phyloP scores from a whole-genome alignment of 1,140 invertebrate genomes.

The Dendrolimus punctatus region DNA sequence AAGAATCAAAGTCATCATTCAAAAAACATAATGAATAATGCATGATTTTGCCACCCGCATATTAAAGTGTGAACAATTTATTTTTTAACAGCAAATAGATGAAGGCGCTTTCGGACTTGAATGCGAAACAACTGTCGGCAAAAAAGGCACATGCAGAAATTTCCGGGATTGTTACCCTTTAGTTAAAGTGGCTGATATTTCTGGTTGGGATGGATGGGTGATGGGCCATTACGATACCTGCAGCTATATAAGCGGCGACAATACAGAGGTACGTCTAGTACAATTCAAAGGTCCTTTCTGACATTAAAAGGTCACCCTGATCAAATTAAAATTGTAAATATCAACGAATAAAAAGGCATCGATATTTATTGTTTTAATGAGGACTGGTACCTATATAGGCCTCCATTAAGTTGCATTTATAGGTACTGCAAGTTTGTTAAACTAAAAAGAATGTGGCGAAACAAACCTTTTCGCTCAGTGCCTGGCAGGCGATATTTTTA shows the following conservation, averaged over 20 bases:
- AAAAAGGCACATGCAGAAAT: constrained; percentile 80
- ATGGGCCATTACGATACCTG: constrained; percentile 85
- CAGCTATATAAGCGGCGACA: constrained; percentile 78
- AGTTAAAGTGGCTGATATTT: constrained; percentile 78
- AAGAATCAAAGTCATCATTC: too few relatives aligned
- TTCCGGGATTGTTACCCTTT: constrained; percentile 86
- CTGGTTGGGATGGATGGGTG: constrained; percentile 79
- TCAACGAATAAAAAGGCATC: too few relatives aligned
- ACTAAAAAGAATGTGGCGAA: too few relatives aligned
- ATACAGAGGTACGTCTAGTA: constrained; percentile 73
- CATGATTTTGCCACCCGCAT: neutral
- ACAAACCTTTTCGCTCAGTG: too few relatives aligned
- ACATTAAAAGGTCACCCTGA: too few relatives aligned
- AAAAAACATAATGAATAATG: neutral
- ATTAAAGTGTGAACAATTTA: neutral
- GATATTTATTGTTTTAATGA: too few relatives aligned
- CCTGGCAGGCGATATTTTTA: too few relatives aligned
- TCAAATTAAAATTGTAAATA: too few relatives aligned
- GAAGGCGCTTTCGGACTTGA: constrained; percentile 30
- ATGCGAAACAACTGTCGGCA: constrained; percentile 81
- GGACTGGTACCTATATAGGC: too few relatives aligned
- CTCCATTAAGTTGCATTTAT: too few relatives aligned
- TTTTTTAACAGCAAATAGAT: constrained; percentile 16
- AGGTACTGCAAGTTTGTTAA: too few relatives aligned
- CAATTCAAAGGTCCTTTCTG: neutral